Conservation (phyloP, 2,888 invertebrate species). For the Cephus runcator region DNA sequence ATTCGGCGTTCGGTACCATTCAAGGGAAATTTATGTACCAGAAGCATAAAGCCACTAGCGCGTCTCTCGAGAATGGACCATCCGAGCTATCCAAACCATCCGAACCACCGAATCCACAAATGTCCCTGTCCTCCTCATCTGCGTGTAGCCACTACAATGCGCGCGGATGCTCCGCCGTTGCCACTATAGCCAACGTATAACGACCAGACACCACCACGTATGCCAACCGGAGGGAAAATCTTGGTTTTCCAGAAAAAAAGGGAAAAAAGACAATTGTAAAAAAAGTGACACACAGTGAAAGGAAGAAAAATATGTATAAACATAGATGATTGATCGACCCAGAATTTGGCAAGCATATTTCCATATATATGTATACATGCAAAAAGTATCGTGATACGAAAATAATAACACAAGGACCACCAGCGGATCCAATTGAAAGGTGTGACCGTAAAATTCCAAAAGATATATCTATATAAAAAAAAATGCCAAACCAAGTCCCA, state of each 20-base stretch:
- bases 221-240: not conserved
- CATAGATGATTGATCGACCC: not conserved
- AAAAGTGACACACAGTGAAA: not conserved
- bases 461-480: not conserved
- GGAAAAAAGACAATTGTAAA: not conserved
- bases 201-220: not conserved
- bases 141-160: conserved; percentile 4
- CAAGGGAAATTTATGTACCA: conserved; percentile 54
- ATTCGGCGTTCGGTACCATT: conserved; percentile 34
- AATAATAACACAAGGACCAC: conserved; percentile 1
- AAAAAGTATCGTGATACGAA: not conserved
- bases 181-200: not conserved
- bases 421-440: conserved; percentile 3
- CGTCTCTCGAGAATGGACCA: conserved; percentile 10
- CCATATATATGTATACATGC: too few species aligned
- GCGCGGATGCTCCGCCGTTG: not conserved
- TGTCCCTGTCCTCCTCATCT: conserved; percentile 30
- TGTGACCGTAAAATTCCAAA: conserved; percentile 16
- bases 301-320: not conserved
- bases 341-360: not conserved
- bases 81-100: conserved; percentile 28
- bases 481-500: not conserved
- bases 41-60: conserved; percentile 52
- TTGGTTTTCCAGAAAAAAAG: not conserved
- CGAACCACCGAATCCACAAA: conserved; percentile 49